phyloP scores from a whole-genome alignment of 2,113 vertebrate genomes.

The Falcunculus frontatus region DNA sequence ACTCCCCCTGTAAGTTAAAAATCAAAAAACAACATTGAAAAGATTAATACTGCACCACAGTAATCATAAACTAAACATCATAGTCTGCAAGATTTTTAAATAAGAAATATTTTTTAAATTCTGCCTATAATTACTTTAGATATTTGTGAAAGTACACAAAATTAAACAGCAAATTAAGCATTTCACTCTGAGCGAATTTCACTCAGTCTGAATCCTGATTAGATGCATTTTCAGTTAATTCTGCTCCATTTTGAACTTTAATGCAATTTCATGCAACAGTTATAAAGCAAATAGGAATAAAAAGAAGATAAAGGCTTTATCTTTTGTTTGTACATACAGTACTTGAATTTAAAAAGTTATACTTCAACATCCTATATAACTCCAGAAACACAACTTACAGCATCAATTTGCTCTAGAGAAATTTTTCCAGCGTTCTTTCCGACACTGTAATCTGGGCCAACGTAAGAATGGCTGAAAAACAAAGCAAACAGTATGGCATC shows the following conservation, averaged over 20 bases:
- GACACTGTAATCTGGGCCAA: constrained; percentile 91
- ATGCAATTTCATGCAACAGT: not conserved
- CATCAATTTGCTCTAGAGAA: constrained; percentile 92
- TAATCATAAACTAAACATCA: not conserved
- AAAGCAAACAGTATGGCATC: not conserved
- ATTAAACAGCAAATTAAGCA: not conserved
- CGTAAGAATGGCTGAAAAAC: constrained; percentile 84
- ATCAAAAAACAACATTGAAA: not conserved
- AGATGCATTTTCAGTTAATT: not conserved
- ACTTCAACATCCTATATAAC: not conserved
- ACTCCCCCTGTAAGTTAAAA: not conserved
- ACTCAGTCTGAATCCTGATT: not conserved
- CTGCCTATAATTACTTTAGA: not conserved
- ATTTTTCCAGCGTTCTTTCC: constrained; percentile 90
- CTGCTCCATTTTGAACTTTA: not conserved
- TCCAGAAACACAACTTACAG: constrained; percentile 74
- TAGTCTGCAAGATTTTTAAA: not conserved
- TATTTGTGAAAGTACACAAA: not conserved
- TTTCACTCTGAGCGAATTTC: not conserved
- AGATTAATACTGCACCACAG: not conserved
- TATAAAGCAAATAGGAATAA: not conserved
- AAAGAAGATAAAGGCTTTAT: not conserved
- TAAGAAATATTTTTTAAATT: not conserved
- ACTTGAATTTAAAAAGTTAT: not conserved
- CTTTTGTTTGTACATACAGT: not conserved